Conservation (phyloP, 2,888 invertebrate species). For the Polydrusus pterygomalis region DNA sequence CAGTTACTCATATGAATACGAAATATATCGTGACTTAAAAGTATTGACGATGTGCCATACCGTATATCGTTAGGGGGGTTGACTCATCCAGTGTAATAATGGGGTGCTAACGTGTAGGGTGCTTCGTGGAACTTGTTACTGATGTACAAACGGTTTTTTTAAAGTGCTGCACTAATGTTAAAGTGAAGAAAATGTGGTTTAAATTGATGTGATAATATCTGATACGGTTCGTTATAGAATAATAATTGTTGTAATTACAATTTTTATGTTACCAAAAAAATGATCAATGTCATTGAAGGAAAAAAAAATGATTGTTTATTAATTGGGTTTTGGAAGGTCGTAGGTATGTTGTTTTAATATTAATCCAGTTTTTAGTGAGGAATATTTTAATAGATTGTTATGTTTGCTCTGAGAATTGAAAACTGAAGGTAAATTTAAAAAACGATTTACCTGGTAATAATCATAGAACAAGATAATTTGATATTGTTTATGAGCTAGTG, state of each 20-base stretch:
- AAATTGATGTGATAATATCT: slow-evolving; percentile 22
- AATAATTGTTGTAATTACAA: not conserved
- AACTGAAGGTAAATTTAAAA: not conserved
- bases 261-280: slow-evolving; percentile 1
- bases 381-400: not conserved
- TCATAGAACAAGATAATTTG: no score
- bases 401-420: not conserved
- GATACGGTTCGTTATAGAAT: slow-evolving; percentile 8
- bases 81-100: slow-evolving; percentile 21
- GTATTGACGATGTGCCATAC: slow-evolving; percentile 18
- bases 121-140: not conserved
- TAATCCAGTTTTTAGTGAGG: not conserved
- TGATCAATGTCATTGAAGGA: slow-evolving; percentile 11
- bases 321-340: slow-evolving; percentile 10
- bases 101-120: slow-evolving; percentile 17
- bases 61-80: slow-evolving; percentile 14
- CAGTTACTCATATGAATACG: slow-evolving; percentile 11
- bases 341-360: slow-evolving; percentile 12
- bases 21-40: slow-evolving; percentile 3
- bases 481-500: no score
- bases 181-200: slow-evolving; percentile 7
- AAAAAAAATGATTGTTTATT: slow-evolving; percentile 2
- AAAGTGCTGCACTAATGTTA: not conserved
- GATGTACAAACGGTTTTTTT: slow-evolving; percentile 8
- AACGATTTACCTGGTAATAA: not conserved